A percentile compares a stretch with the other conserved stretches of the same genome.
These are phyloP conservation scores for Odontomyia ornata DNA, from an alignment of 2,888 invertebrate species.

Conservation along the genomic window DNA sequence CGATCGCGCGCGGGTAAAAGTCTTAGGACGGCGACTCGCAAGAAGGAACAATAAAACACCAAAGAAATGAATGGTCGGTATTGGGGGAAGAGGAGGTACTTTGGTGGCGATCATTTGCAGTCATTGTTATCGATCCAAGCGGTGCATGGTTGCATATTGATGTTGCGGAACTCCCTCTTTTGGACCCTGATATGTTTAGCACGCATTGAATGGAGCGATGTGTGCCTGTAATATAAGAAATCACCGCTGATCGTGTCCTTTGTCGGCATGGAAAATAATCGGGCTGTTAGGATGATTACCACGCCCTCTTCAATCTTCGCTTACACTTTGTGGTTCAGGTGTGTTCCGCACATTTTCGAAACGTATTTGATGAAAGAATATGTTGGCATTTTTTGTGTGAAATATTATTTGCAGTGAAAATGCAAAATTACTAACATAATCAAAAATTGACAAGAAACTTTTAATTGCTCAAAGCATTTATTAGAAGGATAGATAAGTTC, in stretches of 20 bases:
- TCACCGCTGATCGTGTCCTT: constrained; percentile 48
- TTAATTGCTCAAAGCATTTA: too few species aligned
- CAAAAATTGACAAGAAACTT: too few species aligned
- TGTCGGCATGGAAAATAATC: constrained; percentile 50
- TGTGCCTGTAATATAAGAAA: constrained; percentile 42
- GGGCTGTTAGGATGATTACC: constrained; percentile 47
- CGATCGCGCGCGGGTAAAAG: not conserved
- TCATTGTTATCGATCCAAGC: constrained; percentile 33
- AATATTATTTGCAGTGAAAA: too few species aligned
- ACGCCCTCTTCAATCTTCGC: constrained; percentile 52
- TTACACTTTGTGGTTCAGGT: constrained; percentile 46
- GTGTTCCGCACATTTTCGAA: not conserved
- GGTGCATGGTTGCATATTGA: constrained; percentile 18
- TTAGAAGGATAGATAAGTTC: too few species aligned
- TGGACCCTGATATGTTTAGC: constrained; percentile 33
- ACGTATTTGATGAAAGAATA: not conserved
- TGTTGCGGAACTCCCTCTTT: constrained; percentile 20
- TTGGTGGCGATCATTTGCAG: constrained; percentile 49
- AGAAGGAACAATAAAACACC: not conserved
- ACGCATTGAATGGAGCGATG: constrained; percentile 27
- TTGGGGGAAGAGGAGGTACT: constrained; percentile 36
- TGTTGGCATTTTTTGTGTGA: not conserved
- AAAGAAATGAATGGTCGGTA: not conserved
- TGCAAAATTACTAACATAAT: too few species aligned
- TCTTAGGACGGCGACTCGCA: not conserved